phyloP scores from a whole-genome alignment of 1,140 invertebrate genomes.

The Eurosta solidaginis region DNA sequence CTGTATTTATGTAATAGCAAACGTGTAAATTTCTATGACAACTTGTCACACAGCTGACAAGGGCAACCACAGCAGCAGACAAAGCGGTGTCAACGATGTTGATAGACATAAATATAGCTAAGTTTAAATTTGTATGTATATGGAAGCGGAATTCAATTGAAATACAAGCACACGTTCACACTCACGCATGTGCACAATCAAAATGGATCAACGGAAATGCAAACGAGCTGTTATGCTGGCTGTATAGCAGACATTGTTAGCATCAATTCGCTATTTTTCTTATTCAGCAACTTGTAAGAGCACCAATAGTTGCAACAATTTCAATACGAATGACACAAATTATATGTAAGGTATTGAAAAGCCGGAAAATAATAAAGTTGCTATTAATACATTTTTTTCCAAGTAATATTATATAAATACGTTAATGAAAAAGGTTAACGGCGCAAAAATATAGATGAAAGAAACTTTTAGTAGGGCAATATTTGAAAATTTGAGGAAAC shows the following conservation, averaged over 20 bases:
- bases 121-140: neutral
- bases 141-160: neutral
- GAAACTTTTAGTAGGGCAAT: no score
- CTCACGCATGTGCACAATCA: neutral
- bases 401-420: no score
- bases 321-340: neutral
- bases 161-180: neutral
- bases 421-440: no score
- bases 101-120: neutral
- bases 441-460: no score
- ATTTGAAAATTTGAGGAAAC: no score
- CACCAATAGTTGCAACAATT: neutral
- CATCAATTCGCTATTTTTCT: neutral
- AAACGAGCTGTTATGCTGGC: no score
- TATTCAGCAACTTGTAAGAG: no score
- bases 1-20: neutral
- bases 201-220: neutral
- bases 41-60: neutral
- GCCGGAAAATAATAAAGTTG: neutral
- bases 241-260: neutral
- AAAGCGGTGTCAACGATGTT: neutral
- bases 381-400: neutral
- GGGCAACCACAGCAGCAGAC: neutral
- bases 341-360: neutral
- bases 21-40: neutral